Conservation (phyloP, 2,113 vertebrate genomes). For the Isurus oxyrinchus region DNA sequence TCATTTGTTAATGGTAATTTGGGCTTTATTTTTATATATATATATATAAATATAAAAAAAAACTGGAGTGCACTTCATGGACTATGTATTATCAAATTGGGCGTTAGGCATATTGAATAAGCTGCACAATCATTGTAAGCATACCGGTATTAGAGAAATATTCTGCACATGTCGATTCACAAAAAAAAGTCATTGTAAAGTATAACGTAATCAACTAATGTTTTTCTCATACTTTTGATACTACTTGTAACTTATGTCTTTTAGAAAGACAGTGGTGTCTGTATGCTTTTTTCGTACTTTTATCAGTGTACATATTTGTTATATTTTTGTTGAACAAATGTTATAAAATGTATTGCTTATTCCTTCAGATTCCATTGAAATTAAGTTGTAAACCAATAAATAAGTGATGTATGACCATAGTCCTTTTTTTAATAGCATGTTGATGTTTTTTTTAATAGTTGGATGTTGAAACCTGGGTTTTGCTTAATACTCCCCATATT, state of each 20-base stretch:
- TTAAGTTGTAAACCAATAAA: constrained; percentile 57
- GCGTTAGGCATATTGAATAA: constrained; percentile 59
- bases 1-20: constrained; percentile 36
- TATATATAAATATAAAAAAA: constrained; percentile 5
- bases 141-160: constrained; percentile 62
- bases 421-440: neutral
- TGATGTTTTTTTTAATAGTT: neutral
- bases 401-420: constrained; percentile 1
- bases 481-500: neutral
- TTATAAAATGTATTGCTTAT: constrained; percentile 78
- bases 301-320: constrained; percentile 95
- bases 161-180: constrained; percentile 69
- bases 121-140: constrained; percentile 71
- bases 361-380: constrained; percentile 69
- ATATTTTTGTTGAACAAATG: constrained; percentile 98
- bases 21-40: constrained; percentile 57
- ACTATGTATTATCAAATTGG: constrained; percentile 60
- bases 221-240: constrained; percentile 76
- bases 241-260: constrained; percentile 92
- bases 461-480: neutral
- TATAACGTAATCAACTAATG: constrained; percentile 73
- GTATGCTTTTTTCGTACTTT: constrained; percentile 90
- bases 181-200: constrained; percentile 61
- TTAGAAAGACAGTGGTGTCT: constrained; percentile 90
- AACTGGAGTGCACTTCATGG: constrained; percentile 66